A percentile compares a stretch with the other conserved stretches of the same genome.
These are phyloP conservation scores for Frankliniella fusca DNA, from an alignment of 2,888 invertebrate genomes.

Conservation along the genomic window DNA sequence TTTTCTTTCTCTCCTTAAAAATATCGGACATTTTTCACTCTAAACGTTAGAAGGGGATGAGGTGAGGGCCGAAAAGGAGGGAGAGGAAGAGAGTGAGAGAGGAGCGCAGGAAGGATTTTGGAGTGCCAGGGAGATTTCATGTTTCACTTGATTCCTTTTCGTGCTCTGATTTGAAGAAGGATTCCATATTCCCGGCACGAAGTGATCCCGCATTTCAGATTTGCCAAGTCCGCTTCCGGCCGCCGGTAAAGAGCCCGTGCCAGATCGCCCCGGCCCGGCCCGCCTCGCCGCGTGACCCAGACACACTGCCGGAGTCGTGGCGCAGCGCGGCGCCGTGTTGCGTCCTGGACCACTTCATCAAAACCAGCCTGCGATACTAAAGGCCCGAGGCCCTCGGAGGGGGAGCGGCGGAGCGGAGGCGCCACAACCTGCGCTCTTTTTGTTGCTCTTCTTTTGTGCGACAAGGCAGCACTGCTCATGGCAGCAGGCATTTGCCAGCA, in stretches of 20 bases:
- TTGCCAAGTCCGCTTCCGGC: background rate
- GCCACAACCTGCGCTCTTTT: too few species aligned
- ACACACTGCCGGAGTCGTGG: background rate
- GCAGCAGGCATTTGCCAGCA: too few species aligned
- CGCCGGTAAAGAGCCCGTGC: background rate
- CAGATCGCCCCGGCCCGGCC: background rate
- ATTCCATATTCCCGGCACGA: conserved; percentile 9
- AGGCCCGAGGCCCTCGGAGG: too few species aligned
- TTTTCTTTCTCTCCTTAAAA: too few species aligned
- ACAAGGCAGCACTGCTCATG: too few species aligned
- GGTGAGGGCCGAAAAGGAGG: background rate
- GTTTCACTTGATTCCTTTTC: conserved; percentile 18
- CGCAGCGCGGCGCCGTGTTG: background rate
- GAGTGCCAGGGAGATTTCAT: conserved; percentile 2
- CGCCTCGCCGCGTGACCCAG: too few species aligned
- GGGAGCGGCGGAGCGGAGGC: too few species aligned
- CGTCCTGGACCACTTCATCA: too few species aligned
- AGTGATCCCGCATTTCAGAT: background rate
- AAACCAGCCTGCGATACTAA: too few species aligned
- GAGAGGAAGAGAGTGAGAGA: background rate
- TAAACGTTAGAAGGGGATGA: too few species aligned
- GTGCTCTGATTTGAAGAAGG: background rate
- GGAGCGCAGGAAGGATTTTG: background rate
- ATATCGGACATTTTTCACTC: too few species aligned
- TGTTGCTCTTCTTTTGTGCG: too few species aligned